These are phyloP conservation scores for Cossypha heuglini DNA, from an alignment of 2,797 vertebrate genomes.

Conservation along the genomic window DNA sequence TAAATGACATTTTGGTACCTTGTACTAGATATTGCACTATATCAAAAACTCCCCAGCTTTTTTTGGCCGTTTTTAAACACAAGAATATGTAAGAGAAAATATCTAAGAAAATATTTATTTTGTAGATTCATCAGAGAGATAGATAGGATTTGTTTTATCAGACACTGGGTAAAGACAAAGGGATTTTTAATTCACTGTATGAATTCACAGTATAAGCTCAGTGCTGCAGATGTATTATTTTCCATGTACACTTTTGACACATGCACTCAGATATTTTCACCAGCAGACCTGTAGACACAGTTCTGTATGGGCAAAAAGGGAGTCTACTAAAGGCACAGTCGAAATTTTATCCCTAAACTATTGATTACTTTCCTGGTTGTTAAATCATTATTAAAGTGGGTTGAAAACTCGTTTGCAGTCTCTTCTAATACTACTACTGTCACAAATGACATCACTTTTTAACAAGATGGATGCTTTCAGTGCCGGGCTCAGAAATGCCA, in stretches of 20 bases:
- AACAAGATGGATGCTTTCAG: constrained; percentile 48
- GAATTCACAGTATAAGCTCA: not conserved
- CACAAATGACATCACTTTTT: constrained; percentile 44
- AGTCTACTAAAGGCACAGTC: not conserved
- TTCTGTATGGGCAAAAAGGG: not conserved
- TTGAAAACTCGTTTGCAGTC: constrained; percentile 25
- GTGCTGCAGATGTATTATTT: not conserved
- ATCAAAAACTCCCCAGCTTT: not conserved
- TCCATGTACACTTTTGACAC: not conserved
- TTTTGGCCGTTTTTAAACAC: not conserved
- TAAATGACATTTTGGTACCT: not conserved
- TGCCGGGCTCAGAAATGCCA: constrained; percentile 13
- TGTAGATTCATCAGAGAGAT: not conserved
- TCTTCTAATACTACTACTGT: constrained; percentile 17
- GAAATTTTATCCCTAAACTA: constrained; percentile 43
- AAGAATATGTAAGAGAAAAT: not conserved
- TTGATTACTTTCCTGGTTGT: constrained; percentile 31
- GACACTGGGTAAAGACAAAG: not conserved
- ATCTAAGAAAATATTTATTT: not conserved
- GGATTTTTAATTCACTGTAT: not conserved
- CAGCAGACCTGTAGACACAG: not conserved
- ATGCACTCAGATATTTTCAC: not conserved
- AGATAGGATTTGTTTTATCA: not conserved
- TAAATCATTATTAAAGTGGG: constrained; percentile 60
- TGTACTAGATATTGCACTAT: not conserved